phyloP scores from a whole-genome alignment of 1,140 invertebrate species.

The Drosophila sp. region DNA sequence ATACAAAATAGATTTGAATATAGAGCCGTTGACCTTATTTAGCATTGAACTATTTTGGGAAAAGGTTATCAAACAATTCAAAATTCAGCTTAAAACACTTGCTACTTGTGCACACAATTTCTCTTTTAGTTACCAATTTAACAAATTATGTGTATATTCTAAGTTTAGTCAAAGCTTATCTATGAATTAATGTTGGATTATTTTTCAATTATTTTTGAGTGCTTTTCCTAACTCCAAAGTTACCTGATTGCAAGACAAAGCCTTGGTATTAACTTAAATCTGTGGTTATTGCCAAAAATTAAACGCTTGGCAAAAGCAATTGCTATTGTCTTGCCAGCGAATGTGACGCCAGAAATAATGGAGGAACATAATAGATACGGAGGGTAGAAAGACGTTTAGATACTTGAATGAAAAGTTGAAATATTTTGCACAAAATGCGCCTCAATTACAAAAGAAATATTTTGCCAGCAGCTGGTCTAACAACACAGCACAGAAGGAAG shows the following conservation, averaged over 20 bases:
- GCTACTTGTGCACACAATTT: slow-evolving; percentile 9
- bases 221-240: background rate
- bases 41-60: slow-evolving; percentile 62
- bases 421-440: slow-evolving; percentile 36
- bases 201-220: background rate
- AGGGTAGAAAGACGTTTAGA: background rate
- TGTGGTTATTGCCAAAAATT: background rate
- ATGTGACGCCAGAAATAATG: slow-evolving; percentile 3
- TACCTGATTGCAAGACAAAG: background rate
- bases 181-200: background rate
- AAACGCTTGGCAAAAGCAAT: no score
- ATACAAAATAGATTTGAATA: slow-evolving; percentile 11
- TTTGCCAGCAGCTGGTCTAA: slow-evolving; percentile 33
- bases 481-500: no score
- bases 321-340: no score
- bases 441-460: slow-evolving; percentile 39
- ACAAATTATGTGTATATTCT: no score
- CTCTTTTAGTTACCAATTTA: no score
- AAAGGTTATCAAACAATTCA: slow-evolving; percentile 65
- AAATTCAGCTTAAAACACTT: background rate
- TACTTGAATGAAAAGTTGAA: slow-evolving; percentile 7
- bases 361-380: background rate
- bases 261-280: background rate
- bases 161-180: background rate
- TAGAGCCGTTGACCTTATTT: slow-evolving; percentile 58